These are phyloP conservation scores for Lasioglossum pauxillum DNA, from an alignment of 2,888 invertebrate species.

Conservation along the genomic window DNA sequence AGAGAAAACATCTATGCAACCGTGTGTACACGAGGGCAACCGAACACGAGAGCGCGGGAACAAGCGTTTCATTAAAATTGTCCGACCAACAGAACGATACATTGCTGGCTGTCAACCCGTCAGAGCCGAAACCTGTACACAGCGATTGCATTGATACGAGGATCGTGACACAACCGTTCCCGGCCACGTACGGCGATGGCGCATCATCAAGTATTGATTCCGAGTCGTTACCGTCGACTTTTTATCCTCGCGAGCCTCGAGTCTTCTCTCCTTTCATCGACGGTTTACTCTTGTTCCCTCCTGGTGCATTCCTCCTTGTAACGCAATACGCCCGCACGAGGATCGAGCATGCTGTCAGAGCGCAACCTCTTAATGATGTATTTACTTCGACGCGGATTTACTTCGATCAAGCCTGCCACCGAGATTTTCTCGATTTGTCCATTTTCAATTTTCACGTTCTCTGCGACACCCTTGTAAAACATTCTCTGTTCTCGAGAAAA, in stretches of 20 bases:
- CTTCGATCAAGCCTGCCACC: neutral
- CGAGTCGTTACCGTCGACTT: conserved; percentile 57
- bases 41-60: neutral
- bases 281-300: conserved; percentile 55
- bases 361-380: conserved; percentile 42
- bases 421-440: neutral
- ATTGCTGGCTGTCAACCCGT: conserved; percentile 51
- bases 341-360: conserved; percentile 48
- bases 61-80: conserved; percentile 41
- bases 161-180: conserved; percentile 32
- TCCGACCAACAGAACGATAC: conserved; percentile 24
- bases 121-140: conserved; percentile 39
- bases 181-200: conserved; percentile 3
- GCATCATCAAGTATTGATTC: conserved; percentile 61
- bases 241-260: conserved; percentile 50
- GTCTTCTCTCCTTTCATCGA: conserved; percentile 55
- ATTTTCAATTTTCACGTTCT: too few relatives aligned
- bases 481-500: neutral
- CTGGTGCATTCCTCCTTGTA: conserved; percentile 58
- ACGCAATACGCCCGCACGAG: conserved; percentile 49
- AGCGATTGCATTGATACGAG: conserved; percentile 54
- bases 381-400: neutral
- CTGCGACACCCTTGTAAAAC: neutral
- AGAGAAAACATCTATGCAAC: neutral
- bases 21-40: neutral